Percentiles rank a stretch among this genome's conserved stretches.
phyloP scores from a whole-genome alignment of 2,797 vertebrate species.

The Orientallactaga sibirica region DNA sequence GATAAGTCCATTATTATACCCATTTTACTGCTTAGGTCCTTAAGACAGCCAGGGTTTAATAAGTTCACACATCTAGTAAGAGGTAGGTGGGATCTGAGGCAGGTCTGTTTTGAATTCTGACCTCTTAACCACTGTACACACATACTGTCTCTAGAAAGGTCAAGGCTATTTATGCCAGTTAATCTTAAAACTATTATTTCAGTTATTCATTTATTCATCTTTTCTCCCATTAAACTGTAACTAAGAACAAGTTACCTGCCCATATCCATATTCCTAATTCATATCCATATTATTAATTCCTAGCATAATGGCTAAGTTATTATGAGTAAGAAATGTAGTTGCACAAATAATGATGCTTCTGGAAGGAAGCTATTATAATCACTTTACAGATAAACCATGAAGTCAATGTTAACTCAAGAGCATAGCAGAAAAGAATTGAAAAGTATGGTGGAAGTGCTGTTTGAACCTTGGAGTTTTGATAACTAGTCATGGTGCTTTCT shows the following conservation, averaged over 20 bases:
- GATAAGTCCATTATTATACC: constrained; percentile 6
- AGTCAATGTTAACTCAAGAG: neutral
- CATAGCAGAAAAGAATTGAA: constrained; percentile 1
- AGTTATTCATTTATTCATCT: constrained; percentile 50
- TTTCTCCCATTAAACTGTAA: neutral
- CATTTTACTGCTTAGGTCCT: constrained; percentile 47
- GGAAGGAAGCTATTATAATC: neutral
- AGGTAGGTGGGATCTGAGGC: neutral
- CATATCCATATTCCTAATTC: neutral
- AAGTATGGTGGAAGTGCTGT: neutral
- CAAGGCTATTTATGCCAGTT: constrained; percentile 18
- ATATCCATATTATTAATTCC: neutral
- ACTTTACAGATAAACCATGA: constrained; percentile 3
- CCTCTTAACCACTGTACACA: neutral
- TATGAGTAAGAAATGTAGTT: constrained; percentile 34
- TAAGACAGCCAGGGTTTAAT: neutral
- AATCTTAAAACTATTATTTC: constrained; percentile 15
- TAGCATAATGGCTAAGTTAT: constrained; percentile 15
- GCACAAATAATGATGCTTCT: neutral
- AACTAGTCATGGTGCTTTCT: neutral
- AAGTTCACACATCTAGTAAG: neutral
- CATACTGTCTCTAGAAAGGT: neutral
- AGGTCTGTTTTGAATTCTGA: neutral
- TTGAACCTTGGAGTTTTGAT: constrained; percentile 28
- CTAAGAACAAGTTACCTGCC: neutral